These are phyloP conservation scores for Drosophila lowei DNA, from an alignment of 1,140 invertebrate genomes.

Conservation along the genomic window DNA sequence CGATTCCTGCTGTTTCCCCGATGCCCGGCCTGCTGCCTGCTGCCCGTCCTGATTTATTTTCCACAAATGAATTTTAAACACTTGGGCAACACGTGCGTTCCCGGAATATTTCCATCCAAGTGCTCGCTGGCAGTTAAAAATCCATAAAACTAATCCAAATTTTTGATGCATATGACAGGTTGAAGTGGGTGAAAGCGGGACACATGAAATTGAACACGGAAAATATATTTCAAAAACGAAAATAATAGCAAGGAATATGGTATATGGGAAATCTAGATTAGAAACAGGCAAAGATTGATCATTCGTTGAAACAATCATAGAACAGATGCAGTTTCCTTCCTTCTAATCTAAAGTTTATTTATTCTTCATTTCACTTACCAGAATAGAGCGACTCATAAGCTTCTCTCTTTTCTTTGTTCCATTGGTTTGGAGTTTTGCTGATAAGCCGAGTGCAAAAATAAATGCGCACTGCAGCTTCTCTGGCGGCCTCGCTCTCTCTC, in stretches of 20 bases:
- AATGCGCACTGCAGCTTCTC: too few relatives aligned
- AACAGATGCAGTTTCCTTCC: too few relatives aligned
- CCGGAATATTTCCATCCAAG: slow-evolving; percentile 49
- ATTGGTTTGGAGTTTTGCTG: too few relatives aligned
- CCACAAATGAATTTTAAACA: slow-evolving; percentile 59
- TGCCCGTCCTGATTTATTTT: slow-evolving; percentile 59
- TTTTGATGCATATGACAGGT: slow-evolving; percentile 66
- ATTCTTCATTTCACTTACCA: too few relatives aligned
- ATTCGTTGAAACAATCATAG: too few relatives aligned
- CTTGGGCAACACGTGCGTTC: slow-evolving; percentile 79
- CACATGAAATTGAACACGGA: slow-evolving; percentile 51
- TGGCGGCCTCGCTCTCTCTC: too few relatives aligned
- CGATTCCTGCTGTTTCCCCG: slow-evolving; percentile 38
- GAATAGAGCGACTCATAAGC: too few relatives aligned
- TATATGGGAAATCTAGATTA: too few relatives aligned
- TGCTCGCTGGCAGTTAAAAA: slow-evolving; percentile 57
- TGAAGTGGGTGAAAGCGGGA: slow-evolving; percentile 51
- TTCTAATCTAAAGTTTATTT: too few relatives aligned
- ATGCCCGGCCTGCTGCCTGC: slow-evolving; percentile 5
- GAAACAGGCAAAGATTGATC: too few relatives aligned
- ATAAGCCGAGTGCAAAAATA: too few relatives aligned
- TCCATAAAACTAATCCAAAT: slow-evolving; percentile 42
- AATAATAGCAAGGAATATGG: background rate
- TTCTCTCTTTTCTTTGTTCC: too few relatives aligned
- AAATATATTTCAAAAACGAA: slow-evolving; percentile 15